These are phyloP conservation scores for Dichetophora obliterata DNA, from an alignment of 2,888 invertebrate genomes.

Conservation along the genomic window DNA sequence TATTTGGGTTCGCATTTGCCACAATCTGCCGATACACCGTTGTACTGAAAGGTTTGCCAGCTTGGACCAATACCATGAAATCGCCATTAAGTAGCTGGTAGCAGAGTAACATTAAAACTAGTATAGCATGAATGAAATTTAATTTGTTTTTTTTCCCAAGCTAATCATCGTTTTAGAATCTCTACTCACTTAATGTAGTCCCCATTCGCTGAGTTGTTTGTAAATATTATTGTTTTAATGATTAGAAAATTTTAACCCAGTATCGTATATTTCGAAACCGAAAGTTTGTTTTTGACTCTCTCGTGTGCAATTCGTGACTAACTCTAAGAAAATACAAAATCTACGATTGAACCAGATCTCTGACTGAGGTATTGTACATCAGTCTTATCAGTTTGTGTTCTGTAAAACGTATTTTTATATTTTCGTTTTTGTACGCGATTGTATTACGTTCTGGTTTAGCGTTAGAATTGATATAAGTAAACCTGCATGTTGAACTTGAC, in stretches of 20 bases:
- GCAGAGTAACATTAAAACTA: neutral
- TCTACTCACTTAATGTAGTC: neutral
- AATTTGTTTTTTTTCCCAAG: neutral
- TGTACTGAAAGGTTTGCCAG: neutral
- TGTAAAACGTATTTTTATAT: neutral
- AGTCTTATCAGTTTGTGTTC: neutral
- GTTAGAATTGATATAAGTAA: too few species aligned
- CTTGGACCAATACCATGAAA: neutral
- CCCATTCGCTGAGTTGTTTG: neutral
- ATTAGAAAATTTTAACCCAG: too few species aligned
- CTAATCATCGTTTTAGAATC: neutral
- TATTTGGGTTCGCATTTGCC: neutral
- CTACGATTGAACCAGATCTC: neutral
- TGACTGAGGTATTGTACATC: neutral
- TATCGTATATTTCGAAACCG: neutral
- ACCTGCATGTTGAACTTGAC: too few species aligned
- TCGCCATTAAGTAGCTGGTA: neutral
- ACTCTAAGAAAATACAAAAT: neutral
- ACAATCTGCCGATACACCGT: neutral
- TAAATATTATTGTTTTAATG: neutral
- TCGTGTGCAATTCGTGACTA: constrained; percentile 6
- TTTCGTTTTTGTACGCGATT: too few species aligned
- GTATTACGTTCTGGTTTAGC: too few species aligned
- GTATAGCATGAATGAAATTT: neutral
- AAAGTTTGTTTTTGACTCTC: neutral